phyloP scores from a whole-genome alignment of 2,113 vertebrate species.

The Theristicus caerulescens region DNA sequence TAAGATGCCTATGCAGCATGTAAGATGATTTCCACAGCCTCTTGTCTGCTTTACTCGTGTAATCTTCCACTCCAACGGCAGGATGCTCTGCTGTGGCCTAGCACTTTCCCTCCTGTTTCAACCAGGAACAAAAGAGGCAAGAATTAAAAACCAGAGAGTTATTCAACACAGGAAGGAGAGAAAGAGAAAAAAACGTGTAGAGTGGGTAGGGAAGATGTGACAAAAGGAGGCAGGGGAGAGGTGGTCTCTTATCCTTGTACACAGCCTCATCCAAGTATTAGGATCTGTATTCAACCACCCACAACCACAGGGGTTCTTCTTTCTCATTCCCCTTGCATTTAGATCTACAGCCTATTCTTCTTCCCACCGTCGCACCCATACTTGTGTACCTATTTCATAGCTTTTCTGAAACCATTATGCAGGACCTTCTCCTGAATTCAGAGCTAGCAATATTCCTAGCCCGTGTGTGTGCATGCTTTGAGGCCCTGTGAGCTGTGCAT shows the following conservation, averaged over 20 bases:
- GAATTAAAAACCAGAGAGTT: neutral
- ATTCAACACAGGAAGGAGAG: neutral
- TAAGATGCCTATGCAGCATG: fast-evolving
- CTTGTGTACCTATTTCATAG: neutral
- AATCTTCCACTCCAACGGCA: neutral
- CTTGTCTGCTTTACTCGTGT: neutral
- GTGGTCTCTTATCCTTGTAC: neutral
- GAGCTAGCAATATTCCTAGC: neutral
- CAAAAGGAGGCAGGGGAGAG: neutral
- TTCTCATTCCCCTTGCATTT: neutral
- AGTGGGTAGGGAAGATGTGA: neutral
- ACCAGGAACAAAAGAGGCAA: neutral
- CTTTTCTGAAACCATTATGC: neutral
- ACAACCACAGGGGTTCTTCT: neutral
- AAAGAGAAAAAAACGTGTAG: fast-evolving
- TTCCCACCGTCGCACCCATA: neutral
- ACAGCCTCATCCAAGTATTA: neutral
- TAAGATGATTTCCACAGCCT: neutral
- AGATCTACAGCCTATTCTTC: neutral
- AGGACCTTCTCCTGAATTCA: neutral
- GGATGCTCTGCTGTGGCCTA: neutral
- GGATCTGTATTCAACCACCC: neutral
- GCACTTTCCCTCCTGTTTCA: neutral
- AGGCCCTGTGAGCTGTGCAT: neutral
- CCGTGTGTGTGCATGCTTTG: neutral